Evolutionary conservation across 1,140 invertebrate species (phyloP).

Genomic region (Drosophila navojoa): DNA sequence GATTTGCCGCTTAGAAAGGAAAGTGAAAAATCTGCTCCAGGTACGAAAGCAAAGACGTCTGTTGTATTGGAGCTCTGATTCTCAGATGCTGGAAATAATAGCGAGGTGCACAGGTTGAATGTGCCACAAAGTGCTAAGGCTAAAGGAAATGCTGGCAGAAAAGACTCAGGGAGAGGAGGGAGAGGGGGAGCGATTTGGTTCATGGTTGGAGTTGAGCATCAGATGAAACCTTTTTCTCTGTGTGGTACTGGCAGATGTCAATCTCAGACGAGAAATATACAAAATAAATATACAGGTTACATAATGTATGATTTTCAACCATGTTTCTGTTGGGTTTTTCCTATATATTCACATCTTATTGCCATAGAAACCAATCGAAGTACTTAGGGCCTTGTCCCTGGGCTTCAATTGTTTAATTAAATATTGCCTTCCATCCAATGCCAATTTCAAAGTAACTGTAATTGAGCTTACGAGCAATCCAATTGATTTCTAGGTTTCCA

Average conservation of each 20-base stretch:
- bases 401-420: constrained; percentile 23
- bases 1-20: constrained; percentile 49
- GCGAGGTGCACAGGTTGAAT: constrained; percentile 45
- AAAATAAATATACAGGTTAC: not conserved
- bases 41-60: constrained; percentile 15
- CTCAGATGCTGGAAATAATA: constrained; percentile 61
- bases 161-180: not conserved
- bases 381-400: constrained; percentile 6
- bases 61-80: constrained; percentile 39
- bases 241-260: constrained; percentile 4
- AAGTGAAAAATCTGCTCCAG: constrained; percentile 62
- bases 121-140: constrained; percentile 45
- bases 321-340: too few species aligned
- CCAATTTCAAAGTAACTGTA: constrained; percentile 36
- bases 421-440: constrained; percentile 20
- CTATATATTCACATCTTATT: not conserved
- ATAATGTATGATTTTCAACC: too few species aligned
- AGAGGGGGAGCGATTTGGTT: constrained; percentile 8
- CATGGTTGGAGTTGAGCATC: constrained; percentile 6
- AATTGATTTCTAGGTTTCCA: constrained; percentile 46
- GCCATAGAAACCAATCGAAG: not conserved
- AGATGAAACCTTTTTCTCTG: constrained; percentile 3
- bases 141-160: constrained; percentile 3
- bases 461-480: constrained; percentile 35
- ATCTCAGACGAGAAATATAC: not conserved